Percentiles rank a stretch among this genome's conserved stretches.
These are phyloP conservation scores for Aix galericulata DNA, from an alignment of 2,113 vertebrate genomes.

Conservation along the genomic window DNA sequence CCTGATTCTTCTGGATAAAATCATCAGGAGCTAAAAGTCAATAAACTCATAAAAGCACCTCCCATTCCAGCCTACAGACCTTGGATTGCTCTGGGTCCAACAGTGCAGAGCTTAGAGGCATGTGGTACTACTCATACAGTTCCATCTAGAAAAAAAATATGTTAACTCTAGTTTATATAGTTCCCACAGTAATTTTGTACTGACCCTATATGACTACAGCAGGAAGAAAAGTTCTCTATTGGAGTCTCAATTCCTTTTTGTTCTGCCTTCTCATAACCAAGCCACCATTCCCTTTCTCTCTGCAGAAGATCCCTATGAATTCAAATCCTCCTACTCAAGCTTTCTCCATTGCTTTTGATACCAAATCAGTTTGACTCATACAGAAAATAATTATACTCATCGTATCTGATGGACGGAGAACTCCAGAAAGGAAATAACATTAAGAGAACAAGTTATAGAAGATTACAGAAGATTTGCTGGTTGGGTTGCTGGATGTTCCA, in stretches of 20 bases:
- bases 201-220: rapidly evolving
- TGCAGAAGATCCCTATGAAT: background rate
- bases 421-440: background rate
- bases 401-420: background rate
- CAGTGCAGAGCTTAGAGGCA: background rate
- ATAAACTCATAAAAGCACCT: background rate
- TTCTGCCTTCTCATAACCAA: background rate
- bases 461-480: constrained; percentile 22
- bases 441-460: background rate
- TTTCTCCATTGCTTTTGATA: background rate
- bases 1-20: background rate
- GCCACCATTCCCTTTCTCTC: background rate
- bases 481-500: background rate
- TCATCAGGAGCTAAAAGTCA: background rate
- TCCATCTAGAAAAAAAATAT: background rate
- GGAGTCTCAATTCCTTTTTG: background rate
- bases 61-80: rapidly evolving
- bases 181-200: background rate
- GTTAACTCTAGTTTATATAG: background rate
- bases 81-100: background rate
- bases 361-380: background rate
- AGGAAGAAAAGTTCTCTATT: background rate
- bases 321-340: background rate
- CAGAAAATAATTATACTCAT: background rate
- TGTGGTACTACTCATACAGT: background rate